Conservation (phyloP, 2,888 invertebrate species). For the Lacanobia wlatinum region DNA sequence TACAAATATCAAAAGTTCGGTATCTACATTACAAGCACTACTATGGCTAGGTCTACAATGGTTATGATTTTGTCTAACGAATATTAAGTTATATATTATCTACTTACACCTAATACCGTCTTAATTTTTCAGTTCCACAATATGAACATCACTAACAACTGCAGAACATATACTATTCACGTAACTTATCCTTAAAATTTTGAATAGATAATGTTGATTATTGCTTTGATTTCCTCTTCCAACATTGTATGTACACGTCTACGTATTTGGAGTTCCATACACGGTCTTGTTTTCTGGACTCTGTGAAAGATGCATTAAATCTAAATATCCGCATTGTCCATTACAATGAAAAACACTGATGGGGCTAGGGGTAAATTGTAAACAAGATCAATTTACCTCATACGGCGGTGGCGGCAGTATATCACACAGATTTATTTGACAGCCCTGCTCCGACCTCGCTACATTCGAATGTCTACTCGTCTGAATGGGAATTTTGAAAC, state of each 20-base stretch:
- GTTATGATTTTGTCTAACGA: slow-evolving; percentile 66
- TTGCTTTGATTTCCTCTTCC: slow-evolving; percentile 62
- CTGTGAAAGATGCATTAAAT: slow-evolving; percentile 76
- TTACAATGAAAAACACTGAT: slow-evolving; percentile 70
- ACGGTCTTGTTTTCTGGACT: slow-evolving; percentile 85
- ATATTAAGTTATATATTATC: slow-evolving; percentile 65
- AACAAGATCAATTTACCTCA: slow-evolving; percentile 89
- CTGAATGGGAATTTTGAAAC: slow-evolving; percentile 90
- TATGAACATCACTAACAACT: slow-evolving; percentile 62
- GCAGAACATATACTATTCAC: slow-evolving; percentile 41
- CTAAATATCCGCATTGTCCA: slow-evolving; percentile 67
- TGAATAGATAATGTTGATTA: slow-evolving; percentile 66
- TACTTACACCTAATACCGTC: slow-evolving; percentile 66
- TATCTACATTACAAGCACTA: slow-evolving; percentile 82
- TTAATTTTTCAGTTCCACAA: slow-evolving; percentile 57
- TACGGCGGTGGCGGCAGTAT: slow-evolving; percentile 92
- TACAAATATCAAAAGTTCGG: slow-evolving; percentile 80
- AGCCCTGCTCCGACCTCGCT: slow-evolving; percentile 88
- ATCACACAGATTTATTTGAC: slow-evolving; percentile 92
- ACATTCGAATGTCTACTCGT: slow-evolving; percentile 87
- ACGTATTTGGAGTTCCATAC: slow-evolving; percentile 70
- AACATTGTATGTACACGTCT: slow-evolving; percentile 49
- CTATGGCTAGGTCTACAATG: slow-evolving; percentile 74
- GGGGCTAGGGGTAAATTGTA: slow-evolving; percentile 72
- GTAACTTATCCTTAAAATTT: slow-evolving; percentile 60